phyloP scores from a whole-genome alignment of 2,888 invertebrate species.

The Spodoptera exigua region DNA sequence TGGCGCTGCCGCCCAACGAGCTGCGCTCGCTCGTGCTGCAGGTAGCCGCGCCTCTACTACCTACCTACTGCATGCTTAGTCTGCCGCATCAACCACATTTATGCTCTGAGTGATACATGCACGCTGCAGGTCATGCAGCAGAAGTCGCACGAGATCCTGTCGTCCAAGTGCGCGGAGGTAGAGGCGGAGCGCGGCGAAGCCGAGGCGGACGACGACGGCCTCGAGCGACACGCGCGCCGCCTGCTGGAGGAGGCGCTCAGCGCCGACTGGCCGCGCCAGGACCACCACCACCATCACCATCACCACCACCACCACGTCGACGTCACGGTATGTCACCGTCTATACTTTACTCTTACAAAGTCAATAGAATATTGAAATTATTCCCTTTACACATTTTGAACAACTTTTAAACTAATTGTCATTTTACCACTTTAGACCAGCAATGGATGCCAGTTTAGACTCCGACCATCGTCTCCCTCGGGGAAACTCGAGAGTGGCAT shows the following conservation, averaged over 20 bases:
- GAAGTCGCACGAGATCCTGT: slow-evolving; percentile 86
- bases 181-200: slow-evolving; percentile 53
- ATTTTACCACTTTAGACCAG: slow-evolving; percentile 49
- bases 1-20: slow-evolving; percentile 86
- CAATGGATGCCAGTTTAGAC: slow-evolving; percentile 75
- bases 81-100: slow-evolving; percentile 14
- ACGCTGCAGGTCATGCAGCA: slow-evolving; percentile 85
- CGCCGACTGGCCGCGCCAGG: slow-evolving; percentile 76
- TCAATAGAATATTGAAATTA: no score
- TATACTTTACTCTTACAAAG: not conserved
- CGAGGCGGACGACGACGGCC: slow-evolving; percentile 67
- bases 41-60: slow-evolving; percentile 67
- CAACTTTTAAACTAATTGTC: no score
- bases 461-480: slow-evolving; percentile 71
- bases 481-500: slow-evolving; percentile 60
- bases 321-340: slow-evolving; percentile 56
- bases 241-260: slow-evolving; percentile 83
- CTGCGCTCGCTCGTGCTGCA: slow-evolving; percentile 86
- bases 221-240: slow-evolving; percentile 80
- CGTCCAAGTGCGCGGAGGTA: slow-evolving; percentile 75
- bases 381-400: no score
- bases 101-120: slow-evolving; percentile 58
- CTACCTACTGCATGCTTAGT: no score
- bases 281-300: slow-evolving; percentile 69
- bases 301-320: slow-evolving; percentile 69